Base-by-base conservation (phyloP, 2,888 invertebrate genomes). In the Limulus polyphemus region DNA sequence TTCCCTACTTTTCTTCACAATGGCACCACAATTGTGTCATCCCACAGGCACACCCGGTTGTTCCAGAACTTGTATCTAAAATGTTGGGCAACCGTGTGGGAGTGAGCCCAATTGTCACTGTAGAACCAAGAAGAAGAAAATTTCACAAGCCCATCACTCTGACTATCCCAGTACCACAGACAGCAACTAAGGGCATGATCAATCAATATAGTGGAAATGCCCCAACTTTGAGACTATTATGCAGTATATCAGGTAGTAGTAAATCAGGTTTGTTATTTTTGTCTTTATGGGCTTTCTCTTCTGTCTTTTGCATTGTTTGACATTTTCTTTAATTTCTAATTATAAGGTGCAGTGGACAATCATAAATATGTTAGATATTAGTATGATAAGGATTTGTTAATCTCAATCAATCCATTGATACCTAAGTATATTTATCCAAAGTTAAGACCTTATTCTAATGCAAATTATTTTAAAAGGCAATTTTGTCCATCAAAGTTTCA, bases 131-230 rank as follows among this genome's bases (percentile, higher is more conserved):
- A 68, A 83, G 99, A 72, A 84, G 99, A 72, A 99, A 99, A 80
- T 99, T 99, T 87, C 99, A 99, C 80, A 99, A 99, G 80, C 95
- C 98, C 32, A 99, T 99, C 73, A 97, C 95, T 65, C 81, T 99
- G 74, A 99, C 97, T 73, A 95, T 99, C 83, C 99, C 99, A 17
- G 90, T 99, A 61, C 99, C 99, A 1, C 87, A 92, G 73, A 92
- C 93, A 46, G 91, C 93, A 73, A 91, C 91, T 72, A 93, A 95
- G 80, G 95, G 97, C 73, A 97, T 98, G 98, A 93, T 98, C 72
- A 98, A 98, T 79, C 94, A 95, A 77, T 95, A 95, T 79, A 89
- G 88, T 50, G 91, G 90, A 58, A 90, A 90, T 72, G 90, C 97
- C 46, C 97, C 97, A 57, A 97, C 97, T 2, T 81, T 99, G 65